Percentiles rank a stretch among this genome's conserved stretches.
Conservation (phyloP, 1,140 invertebrate species). For the Tetramorium alpestre region DNA sequence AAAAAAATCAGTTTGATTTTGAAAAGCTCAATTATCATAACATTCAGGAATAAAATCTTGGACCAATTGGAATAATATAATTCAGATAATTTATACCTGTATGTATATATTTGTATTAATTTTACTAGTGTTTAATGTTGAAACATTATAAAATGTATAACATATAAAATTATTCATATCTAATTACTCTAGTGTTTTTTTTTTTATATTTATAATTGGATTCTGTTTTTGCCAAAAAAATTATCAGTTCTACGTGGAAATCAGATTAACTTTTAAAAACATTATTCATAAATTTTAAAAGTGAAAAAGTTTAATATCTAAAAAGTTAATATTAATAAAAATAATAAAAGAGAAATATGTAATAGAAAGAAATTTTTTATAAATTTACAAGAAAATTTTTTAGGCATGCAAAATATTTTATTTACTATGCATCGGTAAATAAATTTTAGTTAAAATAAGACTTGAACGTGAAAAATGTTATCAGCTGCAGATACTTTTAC, state of each 20-base stretch:
- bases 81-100: background rate
- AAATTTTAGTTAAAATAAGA: background rate
- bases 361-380: background rate
- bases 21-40: background rate
- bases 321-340: background rate
- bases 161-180: background rate
- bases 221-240: background rate
- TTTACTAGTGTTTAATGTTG: background rate
- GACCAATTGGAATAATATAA: background rate
- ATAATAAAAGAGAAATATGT: background rate
- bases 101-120: background rate
- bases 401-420: background rate
- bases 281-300: background rate
- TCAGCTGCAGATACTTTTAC: background rate
- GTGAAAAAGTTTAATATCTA: background rate
- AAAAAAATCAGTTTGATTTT: background rate
- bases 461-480: background rate
- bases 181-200: background rate
- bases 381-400: background rate
- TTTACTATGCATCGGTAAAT: constrained; percentile 9
- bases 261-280: background rate
- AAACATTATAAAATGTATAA: background rate
- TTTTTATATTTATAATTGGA: background rate
- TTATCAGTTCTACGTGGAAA: background rate
- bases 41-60: background rate